Percentiles rank a stretch among this genome's conserved stretches.
phyloP scores from a whole-genome alignment of 2,113 vertebrate species.

The Trogon melanurus region DNA sequence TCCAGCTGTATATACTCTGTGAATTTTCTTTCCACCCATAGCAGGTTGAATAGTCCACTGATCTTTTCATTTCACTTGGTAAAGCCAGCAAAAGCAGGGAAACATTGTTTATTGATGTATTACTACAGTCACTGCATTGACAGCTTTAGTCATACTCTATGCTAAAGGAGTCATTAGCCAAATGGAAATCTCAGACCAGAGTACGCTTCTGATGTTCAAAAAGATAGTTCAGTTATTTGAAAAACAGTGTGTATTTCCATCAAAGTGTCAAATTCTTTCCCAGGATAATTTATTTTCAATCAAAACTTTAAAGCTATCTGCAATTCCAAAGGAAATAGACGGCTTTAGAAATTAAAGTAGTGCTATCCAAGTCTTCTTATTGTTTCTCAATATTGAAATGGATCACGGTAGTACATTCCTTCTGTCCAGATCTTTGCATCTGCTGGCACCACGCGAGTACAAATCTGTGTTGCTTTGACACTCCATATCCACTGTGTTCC shows the following conservation, averaged over 20 bases:
- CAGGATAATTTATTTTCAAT: slow-evolving; percentile 66
- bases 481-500: background rate
- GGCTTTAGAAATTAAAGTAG: background rate
- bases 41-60: background rate
- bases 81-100: slow-evolving; percentile 32
- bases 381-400: background rate
- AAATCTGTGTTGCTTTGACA: background rate
- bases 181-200: slow-evolving; percentile 69
- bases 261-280: slow-evolving; percentile 31
- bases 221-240: slow-evolving; percentile 59
- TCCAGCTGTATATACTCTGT: background rate
- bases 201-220: slow-evolving; percentile 55
- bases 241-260: slow-evolving; percentile 56
- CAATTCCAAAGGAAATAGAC: background rate
- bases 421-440: background rate
- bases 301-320: background rate
- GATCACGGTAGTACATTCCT: background rate
- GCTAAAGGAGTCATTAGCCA: slow-evolving; percentile 70
- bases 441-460: rapidly evolving
- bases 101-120: slow-evolving; percentile 72
- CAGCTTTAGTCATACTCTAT: slow-evolving; percentile 69
- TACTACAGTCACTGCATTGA: slow-evolving; percentile 52
- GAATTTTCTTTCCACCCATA: slow-evolving; percentile 16
- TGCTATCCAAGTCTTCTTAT: background rate
- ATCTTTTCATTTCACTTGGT: slow-evolving; percentile 42